phyloP scores from a whole-genome alignment of 1,140 invertebrate genomes.

The Drosophila kepulauana region DNA sequence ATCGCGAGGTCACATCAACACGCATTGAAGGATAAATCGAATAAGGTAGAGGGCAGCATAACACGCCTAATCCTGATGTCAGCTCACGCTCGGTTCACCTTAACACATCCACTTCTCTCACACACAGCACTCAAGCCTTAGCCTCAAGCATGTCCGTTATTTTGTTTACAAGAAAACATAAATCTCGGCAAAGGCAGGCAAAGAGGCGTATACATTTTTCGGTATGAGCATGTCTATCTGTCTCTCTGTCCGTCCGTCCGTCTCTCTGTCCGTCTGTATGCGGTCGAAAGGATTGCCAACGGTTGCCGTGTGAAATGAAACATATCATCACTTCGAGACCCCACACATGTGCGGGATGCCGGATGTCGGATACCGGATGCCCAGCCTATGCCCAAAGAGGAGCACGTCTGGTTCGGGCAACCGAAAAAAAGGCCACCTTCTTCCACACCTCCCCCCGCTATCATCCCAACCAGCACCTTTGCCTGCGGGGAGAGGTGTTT shows the following conservation, averaged over 20 bases:
- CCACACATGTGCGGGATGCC: constrained; percentile 53
- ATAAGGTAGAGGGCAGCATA: constrained; percentile 51
- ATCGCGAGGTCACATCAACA: constrained; percentile 39
- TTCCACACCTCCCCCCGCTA: neutral
- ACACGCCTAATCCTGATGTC: constrained; percentile 72
- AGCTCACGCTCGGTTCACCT: constrained; percentile 38
- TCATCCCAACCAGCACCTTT: no score
- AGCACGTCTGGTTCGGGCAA: constrained; percentile 35
- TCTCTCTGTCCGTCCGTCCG: constrained; percentile 23
- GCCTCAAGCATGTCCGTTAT: constrained; percentile 77
- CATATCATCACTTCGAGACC: constrained; percentile 74
- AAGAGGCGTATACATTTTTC: constrained; percentile 17
- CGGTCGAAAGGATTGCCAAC: constrained; percentile 76
- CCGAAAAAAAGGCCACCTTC: constrained; percentile 38
- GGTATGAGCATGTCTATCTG: constrained; percentile 59
- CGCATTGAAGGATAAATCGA: constrained; percentile 66
- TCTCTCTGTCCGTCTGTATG: constrained; percentile 60
- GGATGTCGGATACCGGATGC: constrained; percentile 40
- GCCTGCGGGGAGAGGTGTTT: neutral
- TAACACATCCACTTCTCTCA: constrained; percentile 8
- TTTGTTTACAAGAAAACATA: constrained; percentile 84
- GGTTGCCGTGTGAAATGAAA: constrained; percentile 81
- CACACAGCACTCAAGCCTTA: constrained; percentile 25
- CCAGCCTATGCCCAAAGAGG: constrained; percentile 28
- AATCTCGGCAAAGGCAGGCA: constrained; percentile 59